phyloP scores from a whole-genome alignment of 2,888 invertebrate species.

The Cyclophora albipunctata region DNA sequence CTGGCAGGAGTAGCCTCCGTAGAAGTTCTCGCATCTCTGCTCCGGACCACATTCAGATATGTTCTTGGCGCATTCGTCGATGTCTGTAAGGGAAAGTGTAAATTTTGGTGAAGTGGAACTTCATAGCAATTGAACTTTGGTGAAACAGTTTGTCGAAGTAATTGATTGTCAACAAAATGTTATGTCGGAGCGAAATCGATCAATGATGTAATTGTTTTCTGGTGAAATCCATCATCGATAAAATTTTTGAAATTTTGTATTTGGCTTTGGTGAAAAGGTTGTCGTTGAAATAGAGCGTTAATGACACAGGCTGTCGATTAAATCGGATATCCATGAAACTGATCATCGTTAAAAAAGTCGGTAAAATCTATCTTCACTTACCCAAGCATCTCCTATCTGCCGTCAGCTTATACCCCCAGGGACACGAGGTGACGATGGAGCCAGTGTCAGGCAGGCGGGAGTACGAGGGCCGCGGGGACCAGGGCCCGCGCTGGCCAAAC shows the following conservation, averaged over 20 bases:
- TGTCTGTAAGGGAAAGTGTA: conserved; percentile 71
- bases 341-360: no score
- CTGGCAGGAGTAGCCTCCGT: conserved; percentile 86
- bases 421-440: conserved; percentile 72
- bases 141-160: no score
- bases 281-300: no score
- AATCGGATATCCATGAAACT: no score
- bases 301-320: no score
- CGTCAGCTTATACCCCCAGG: conserved; percentile 85
- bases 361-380: conserved; percentile 18
- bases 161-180: no score
- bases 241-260: no score
- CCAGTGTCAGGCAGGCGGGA: conserved; percentile 36
- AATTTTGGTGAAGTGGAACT: background rate
- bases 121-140: no score
- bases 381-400: conserved; percentile 79
- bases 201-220: no score
- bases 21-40: conserved; percentile 89
- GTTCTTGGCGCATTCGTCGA: conserved; percentile 88
- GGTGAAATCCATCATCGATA: no score
- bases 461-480: conserved; percentile 41
- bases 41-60: conserved; percentile 83
- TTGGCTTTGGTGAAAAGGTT: no score
- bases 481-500: conserved; percentile 54
- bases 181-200: no score